Evolutionary conservation across 2,888 invertebrate species (phyloP), one percentile per base, ranked within the genome.

Genomic region (Hedychridium roseum): DNA sequence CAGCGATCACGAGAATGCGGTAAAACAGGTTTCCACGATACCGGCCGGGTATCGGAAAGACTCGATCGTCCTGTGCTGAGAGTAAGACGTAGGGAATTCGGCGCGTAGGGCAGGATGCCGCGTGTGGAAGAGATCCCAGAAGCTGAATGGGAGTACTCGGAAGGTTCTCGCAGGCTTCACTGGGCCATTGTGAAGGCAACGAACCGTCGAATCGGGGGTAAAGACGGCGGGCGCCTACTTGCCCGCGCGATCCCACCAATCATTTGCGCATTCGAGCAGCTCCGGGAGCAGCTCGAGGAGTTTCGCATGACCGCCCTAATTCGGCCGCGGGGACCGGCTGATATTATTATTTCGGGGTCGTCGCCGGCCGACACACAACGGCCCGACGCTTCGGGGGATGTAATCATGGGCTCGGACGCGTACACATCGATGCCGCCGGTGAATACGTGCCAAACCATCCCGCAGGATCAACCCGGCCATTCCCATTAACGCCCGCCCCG

Each of bases 291-390:
- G n/a, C 7, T 37, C 43, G 49, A 50, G 43, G 40, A 48, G 42
- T 52, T 51, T 50, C 64, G 55, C 66, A 58, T 60, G 60, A 53
- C 50, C 55, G 55, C 58, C 38, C 54, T 64, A 50, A 64, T 60
- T 60, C 58, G 52, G 28, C 49, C 43, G 36, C 58, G 49, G 44
- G 51, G 56, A 48, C 54, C 54, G 47, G 44, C 43, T 46, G 66
- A 67, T 66, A 68, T 71, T 68, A 71, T 71, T 71, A 71, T 71
- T 68, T 71, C 60, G 61, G 51, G 50, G 57, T 58, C 60, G 54
- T 58, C 64, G 51, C 39, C 39, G 36, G 43, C 54, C 49, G 57
- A 58, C 62, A 60, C 61, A 61, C 60, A n/a, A n/a, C 60, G 65
- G 52, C 55, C 59, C 61, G 54, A 60, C 57, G 68, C 68, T 64